Percentiles rank a stretch among this genome's conserved stretches.
Conservation (phyloP, 2,113 vertebrate genomes). For the Eulemur rufifrons region DNA sequence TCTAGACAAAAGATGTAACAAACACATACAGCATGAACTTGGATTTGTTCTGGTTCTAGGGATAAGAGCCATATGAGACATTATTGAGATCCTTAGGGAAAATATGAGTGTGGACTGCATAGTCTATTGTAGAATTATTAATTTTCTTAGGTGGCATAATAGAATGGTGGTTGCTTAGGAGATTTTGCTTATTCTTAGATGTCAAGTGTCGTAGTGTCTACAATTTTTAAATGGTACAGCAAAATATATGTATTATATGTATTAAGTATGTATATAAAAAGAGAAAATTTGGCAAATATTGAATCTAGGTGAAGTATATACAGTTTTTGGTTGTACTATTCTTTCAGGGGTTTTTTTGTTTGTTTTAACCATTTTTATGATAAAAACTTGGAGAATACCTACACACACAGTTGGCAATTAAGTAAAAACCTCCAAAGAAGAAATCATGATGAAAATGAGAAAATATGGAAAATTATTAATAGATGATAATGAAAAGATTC, state of each 20-base stretch:
- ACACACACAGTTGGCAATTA: not conserved
- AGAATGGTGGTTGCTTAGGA: not conserved
- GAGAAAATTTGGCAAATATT: not conserved
- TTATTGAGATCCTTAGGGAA: constrained; percentile 24
- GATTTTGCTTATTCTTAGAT: not conserved
- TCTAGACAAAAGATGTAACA: not conserved
- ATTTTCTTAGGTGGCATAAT: not conserved
- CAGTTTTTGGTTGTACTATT: not conserved
- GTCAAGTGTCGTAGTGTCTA: not conserved
- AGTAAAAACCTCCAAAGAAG: not conserved
- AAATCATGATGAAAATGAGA: constrained; percentile 26
- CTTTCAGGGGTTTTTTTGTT: not conserved
- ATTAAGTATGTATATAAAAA: not conserved
- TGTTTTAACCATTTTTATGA: not conserved
- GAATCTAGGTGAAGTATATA: not conserved
- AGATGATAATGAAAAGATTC: constrained; percentile 3
- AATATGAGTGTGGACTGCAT: not conserved
- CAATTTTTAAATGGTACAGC: not conserved
- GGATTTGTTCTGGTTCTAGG: not conserved
- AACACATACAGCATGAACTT: not conserved
- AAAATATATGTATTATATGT: not conserved
- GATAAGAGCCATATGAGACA: not conserved
- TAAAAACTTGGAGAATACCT: not conserved
- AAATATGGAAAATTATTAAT: not conserved
- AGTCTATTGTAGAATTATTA: not conserved